These are phyloP conservation scores for Musca vetustissima DNA, from an alignment of 1,140 invertebrate genomes.

Conservation along the genomic window DNA sequence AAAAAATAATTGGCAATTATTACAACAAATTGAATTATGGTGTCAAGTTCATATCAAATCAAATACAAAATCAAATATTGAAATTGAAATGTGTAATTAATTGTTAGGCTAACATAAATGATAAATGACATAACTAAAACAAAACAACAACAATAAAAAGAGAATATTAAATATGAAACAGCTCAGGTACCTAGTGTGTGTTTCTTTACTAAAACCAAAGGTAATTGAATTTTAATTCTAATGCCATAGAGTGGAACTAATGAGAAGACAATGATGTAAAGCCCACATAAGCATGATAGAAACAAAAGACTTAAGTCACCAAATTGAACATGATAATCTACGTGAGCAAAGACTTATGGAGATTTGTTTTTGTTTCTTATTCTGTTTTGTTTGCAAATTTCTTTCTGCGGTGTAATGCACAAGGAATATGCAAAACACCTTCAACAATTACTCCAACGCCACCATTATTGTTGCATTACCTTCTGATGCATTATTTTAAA, in stretches of 20 bases:
- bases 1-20: slow-evolving; percentile 11
- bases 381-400: too few species aligned
- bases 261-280: too few species aligned
- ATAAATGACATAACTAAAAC: slow-evolving; percentile 10
- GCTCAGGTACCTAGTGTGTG: neutral
- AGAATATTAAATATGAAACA: neutral
- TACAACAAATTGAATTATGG: slow-evolving; percentile 17
- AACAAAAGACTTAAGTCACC: neutral
- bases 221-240: too few species aligned
- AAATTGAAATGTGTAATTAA: slow-evolving; percentile 5
- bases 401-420: too few species aligned
- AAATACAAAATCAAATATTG: neutral
- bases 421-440: too few species aligned
- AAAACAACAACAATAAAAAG: neutral
- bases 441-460: too few species aligned
- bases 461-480: too few species aligned
- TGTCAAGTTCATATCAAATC: slow-evolving; percentile 17
- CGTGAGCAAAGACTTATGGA: too few species aligned
- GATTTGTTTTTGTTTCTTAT: too few species aligned
- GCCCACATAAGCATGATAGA: neutral
- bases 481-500: slow-evolving; percentile 6
- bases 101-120: slow-evolving; percentile 6
- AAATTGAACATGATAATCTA: neutral
- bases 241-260: too few species aligned
- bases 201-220: too few species aligned